These are phyloP conservation scores for Podiceps cristatus DNA, from an alignment of 2,113 vertebrate genomes.

Conservation along the genomic window DNA sequence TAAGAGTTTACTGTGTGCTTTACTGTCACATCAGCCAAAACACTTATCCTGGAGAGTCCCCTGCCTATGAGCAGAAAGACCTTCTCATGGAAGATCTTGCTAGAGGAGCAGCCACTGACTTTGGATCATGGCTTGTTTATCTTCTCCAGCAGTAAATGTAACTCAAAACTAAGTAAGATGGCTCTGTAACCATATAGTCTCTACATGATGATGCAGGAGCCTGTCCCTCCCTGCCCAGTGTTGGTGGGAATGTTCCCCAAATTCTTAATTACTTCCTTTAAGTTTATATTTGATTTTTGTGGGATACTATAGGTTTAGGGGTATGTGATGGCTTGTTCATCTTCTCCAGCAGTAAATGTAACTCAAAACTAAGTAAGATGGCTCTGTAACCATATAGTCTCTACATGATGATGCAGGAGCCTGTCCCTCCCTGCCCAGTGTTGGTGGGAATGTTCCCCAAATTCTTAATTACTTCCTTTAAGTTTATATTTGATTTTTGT, in stretches of 20 bases:
- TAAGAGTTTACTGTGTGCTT: not conserved
- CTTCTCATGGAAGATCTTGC: not conserved
- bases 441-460: not conserved
- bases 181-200: not conserved
- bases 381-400: no score
- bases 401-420: not conserved
- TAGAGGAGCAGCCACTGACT: fast-evolving
- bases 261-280: not conserved
- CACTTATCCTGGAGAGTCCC: not conserved
- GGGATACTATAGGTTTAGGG: not conserved
- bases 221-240: not conserved
- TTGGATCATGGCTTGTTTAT: not conserved
- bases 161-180: not conserved
- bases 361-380: no score
- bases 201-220: not conserved
- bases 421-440: not conserved
- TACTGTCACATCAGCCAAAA: not conserved
- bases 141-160: not conserved
- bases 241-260: not conserved
- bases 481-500: not conserved
- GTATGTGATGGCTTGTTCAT: no score
- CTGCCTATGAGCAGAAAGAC: not conserved
- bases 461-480: not conserved
- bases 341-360: no score
- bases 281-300: not conserved